Evolutionary conservation across 2,113 vertebrate genomes (phyloP), one percentile per base, ranked within the genome.

Genomic region (Pangasianodon hypophthalmus): DNA sequence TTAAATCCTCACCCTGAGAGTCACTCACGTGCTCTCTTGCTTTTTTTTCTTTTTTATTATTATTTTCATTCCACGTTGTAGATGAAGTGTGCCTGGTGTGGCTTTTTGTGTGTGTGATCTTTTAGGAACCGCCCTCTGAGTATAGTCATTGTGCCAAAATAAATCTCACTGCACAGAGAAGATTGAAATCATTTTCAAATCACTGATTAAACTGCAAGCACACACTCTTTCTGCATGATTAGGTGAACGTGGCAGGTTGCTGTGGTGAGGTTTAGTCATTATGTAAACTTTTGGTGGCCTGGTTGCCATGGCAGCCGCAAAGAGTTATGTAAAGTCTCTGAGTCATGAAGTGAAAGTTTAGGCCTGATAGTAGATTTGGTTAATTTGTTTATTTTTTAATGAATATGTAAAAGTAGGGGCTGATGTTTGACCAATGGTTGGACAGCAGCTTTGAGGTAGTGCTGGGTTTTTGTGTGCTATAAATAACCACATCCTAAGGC

Each of bases 271-370:
- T 84, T 91, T 64, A 37, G 77, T 92, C 80, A 90, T 96, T 96
- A 92, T 92, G 91, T 94, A 94, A 95, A 95, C 90, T 91, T 91
- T 91, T 88, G 91, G 92, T 87, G 32, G 88, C 89, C 87, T 82
- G 6, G 93, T 95, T 95, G 83, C 91, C 93, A 93, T 94, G 91
- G 93, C 89, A 80, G 79, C 91, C 19, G 18, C 37, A 46, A 29
- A 84, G 82, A 62, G 83, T 95, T 95, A 87, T 91, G 92, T 94
- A 94, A 96, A 60, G 60, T 75, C 88, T 88, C 87, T 54, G 88
- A 91, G 87, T 69, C 82, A 84, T 82, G 8, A 82, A 89, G 85
- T 62, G 69, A 88, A 82, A 85, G 88, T 88, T 93, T 92, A 69
- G 90, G 64, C 88, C 83, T 80, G 88, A 89, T 85, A 18, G 77